phyloP scores from a whole-genome alignment of 1,140 invertebrate species.

The Ladona fulva region DNA sequence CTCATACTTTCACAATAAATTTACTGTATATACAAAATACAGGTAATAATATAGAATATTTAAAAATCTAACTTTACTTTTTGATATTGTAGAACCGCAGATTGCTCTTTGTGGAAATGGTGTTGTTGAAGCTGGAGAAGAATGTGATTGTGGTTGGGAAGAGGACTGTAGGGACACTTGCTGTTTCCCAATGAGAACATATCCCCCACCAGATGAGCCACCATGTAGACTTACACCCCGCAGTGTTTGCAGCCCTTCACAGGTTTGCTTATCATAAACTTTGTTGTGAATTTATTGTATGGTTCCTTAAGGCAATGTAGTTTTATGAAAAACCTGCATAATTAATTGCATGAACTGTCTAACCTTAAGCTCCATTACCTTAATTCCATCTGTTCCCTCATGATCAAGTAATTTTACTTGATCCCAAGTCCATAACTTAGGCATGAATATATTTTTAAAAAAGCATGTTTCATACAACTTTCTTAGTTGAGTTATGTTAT shows the following conservation, averaged over 20 bases:
- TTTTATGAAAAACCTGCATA: too few relatives aligned
- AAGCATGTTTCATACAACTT: too few relatives aligned
- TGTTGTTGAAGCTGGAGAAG: conserved; percentile 89
- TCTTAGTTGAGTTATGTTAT: too few relatives aligned
- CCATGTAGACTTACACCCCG: conserved; percentile 74
- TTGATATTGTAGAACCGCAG: conserved; percentile 60
- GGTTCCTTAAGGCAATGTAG: too few relatives aligned
- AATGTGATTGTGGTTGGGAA: conserved; percentile 98
- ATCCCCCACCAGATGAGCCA: conserved; percentile 60
- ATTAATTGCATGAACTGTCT: too few relatives aligned
- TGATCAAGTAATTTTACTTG: too few relatives aligned
- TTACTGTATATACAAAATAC: not conserved
- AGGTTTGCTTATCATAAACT: conserved; percentile 39
- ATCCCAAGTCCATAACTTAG: too few relatives aligned
- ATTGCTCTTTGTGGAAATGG: conserved; percentile 92
- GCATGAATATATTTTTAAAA: too few relatives aligned
- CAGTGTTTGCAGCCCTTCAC: conserved; percentile 70
- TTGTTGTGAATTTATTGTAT: too few relatives aligned
- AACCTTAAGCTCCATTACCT: too few relatives aligned
- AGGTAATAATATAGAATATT: not conserved
- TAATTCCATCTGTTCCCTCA: too few relatives aligned
- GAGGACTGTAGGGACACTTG: conserved; percentile 88
- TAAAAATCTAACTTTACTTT: conserved; percentile 17
- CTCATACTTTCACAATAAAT: not conserved
- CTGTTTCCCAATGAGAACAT: conserved; percentile 81